A percentile compares a stretch with the other conserved stretches of the same genome.
Conservation (phyloP, 2,888 invertebrate species). For the Microctonus brassicae region DNA sequence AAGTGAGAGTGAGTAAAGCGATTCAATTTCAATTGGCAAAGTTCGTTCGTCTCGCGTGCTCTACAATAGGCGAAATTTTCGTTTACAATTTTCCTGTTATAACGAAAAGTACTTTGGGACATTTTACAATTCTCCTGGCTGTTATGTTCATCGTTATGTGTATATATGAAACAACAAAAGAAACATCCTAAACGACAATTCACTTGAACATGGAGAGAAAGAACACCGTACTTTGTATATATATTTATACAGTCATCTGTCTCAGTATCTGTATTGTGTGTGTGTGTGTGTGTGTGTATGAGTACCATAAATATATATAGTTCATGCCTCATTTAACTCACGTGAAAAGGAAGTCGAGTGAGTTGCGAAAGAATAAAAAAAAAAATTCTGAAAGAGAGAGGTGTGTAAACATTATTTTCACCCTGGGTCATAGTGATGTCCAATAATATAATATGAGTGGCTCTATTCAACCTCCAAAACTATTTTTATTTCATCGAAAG, state of each 20-base stretch:
- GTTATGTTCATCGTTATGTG: slow-evolving; percentile 11
- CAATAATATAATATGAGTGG: slow-evolving; percentile 29
- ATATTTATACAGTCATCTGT: no score
- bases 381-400: background rate
- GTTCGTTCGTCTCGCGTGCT: background rate
- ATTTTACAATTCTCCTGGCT: no score
- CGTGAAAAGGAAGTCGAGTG: slow-evolving; percentile 9
- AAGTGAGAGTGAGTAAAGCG: background rate
- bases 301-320: background rate
- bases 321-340: slow-evolving; percentile 18
- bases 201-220: slow-evolving; percentile 1
- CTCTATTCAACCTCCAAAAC: background rate
- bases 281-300: background rate
- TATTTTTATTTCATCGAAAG: slow-evolving; percentile 24
- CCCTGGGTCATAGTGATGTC: no score
- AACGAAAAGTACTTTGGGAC: slow-evolving; percentile 23
- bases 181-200: slow-evolving; percentile 7
- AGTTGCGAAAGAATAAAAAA: background rate
- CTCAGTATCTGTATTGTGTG: background rate
- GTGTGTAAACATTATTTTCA: slow-evolving; percentile 33
- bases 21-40: slow-evolving; percentile 18
- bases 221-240: no score
- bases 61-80: slow-evolving; percentile 50
- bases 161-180: slow-evolving; percentile 12
- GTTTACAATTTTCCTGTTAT: slow-evolving; percentile 35